A percentile compares a stretch with the other conserved stretches of the same genome.
Evolutionary conservation across 2,113 vertebrate genomes (phyloP).

Genomic region (Cepphus grylle): DNA sequence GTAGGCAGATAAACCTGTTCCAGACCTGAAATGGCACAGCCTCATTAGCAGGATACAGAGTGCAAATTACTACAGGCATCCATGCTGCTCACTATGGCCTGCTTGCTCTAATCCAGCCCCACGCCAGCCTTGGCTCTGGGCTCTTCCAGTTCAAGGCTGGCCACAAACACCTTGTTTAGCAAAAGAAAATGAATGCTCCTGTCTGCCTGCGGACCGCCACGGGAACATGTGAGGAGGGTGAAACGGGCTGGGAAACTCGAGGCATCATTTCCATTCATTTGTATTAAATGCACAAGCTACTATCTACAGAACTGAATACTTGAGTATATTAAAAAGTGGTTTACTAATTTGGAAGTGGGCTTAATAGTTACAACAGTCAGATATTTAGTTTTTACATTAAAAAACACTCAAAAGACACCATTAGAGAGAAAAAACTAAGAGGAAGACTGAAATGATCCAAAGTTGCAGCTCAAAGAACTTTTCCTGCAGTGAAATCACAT

Average conservation of each 20-base stretch:
- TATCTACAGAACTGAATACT: not conserved
- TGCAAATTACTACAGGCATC: not conserved
- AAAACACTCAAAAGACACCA: not conserved
- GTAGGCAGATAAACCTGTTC: not conserved
- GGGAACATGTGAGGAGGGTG: not conserved
- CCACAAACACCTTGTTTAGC: not conserved
- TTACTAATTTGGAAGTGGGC: not conserved
- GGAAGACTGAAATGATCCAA: not conserved
- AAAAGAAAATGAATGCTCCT: accelerated
- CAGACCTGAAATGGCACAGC: not conserved
- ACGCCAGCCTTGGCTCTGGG: not conserved
- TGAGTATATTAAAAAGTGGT: not conserved
- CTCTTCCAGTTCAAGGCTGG: not conserved
- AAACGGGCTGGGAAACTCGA: not conserved
- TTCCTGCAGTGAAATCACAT: not conserved
- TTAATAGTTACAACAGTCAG: not conserved
- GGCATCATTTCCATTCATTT: not conserved
- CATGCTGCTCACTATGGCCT: accelerated
- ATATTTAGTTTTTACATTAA: not conserved
- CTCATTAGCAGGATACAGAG: not conserved
- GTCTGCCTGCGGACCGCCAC: accelerated
- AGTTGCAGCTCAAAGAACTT: not conserved
- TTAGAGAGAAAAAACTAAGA: not conserved
- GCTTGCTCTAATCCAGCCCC: not conserved
- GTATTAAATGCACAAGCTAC: not conserved